Percentiles rank a stretch among this genome's conserved stretches.
phyloP scores from a whole-genome alignment of 2,113 vertebrate genomes.

The Mesoclemmys tuberculata region DNA sequence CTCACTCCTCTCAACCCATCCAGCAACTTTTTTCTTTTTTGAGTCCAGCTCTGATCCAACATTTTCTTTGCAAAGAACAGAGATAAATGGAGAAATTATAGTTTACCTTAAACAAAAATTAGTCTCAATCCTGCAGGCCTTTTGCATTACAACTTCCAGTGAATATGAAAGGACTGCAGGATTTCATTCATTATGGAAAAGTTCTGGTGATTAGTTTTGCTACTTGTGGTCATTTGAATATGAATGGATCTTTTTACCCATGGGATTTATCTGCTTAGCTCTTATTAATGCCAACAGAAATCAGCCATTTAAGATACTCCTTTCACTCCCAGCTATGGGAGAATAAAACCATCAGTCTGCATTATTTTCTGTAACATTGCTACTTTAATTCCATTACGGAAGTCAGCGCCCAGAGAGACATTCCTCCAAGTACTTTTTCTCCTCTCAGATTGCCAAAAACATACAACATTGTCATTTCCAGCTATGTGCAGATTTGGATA shows the following conservation, averaged over 20 bases:
- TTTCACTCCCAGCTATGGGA: not conserved
- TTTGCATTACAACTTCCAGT: not conserved
- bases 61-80: not conserved
- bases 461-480: not conserved
- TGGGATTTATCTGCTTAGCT: not conserved
- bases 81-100: not conserved
- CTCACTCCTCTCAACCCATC: not conserved
- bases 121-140: not conserved
- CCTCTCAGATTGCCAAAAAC: not conserved
- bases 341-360: not conserved
- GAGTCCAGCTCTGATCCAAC: conserved; percentile 8
- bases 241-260: not conserved
- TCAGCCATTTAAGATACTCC: not conserved
- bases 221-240: conserved; percentile 66
- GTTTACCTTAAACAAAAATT: not conserved
- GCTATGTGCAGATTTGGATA: not conserved
- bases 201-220: conserved; percentile 57
- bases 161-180: conserved; percentile 16
- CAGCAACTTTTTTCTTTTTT: not conserved
- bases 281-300: not conserved
- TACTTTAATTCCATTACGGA: not conserved
- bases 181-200: not conserved
- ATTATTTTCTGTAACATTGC: not conserved
- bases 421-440: not conserved
- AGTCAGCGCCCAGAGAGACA: not conserved